These are phyloP conservation scores for Tachysurus vachellii DNA, from an alignment of 2,113 vertebrate genomes.

Conservation along the genomic window DNA sequence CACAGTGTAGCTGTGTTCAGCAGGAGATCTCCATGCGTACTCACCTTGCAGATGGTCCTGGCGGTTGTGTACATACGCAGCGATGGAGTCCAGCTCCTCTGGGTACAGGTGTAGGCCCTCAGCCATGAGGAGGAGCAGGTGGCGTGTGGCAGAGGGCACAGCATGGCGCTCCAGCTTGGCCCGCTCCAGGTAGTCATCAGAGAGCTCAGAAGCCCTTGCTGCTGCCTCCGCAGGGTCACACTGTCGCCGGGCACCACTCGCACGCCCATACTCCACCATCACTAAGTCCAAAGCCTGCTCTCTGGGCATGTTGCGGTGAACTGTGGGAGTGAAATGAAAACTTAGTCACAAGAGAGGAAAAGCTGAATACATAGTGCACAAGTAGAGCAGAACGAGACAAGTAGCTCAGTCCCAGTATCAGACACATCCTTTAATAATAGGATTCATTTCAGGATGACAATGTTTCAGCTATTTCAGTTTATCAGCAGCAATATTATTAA, in stretches of 20 bases:
- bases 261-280: slow-evolving; percentile 67
- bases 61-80: slow-evolving; percentile 65
- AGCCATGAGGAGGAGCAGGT: slow-evolving; percentile 71
- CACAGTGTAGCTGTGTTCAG: slow-evolving; percentile 10
- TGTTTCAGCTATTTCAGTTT: neutral
- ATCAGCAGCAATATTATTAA: neutral
- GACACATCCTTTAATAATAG: slow-evolving; percentile 28
- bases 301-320: slow-evolving; percentile 74
- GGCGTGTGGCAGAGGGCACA: slow-evolving; percentile 66
- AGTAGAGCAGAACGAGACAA: slow-evolving; percentile 31
- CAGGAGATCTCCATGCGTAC: slow-evolving; percentile 6
- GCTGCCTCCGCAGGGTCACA: slow-evolving; percentile 69
- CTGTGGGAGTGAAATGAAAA: slow-evolving; percentile 61
- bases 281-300: slow-evolving; percentile 77
- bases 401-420: neutral
- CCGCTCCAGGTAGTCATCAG: slow-evolving; percentile 71
- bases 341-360: neutral
- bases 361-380: slow-evolving; percentile 39
- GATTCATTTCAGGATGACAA: neutral
- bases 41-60: slow-evolving; percentile 72
- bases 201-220: slow-evolving; percentile 70
- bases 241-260: slow-evolving; percentile 61
- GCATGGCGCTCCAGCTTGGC: slow-evolving; percentile 65
- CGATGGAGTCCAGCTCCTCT: slow-evolving; percentile 69
- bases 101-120: slow-evolving; percentile 71